These are phyloP conservation scores for Solenodon paradoxus DNA, from an alignment of 2,113 vertebrate species.

Conservation along the genomic window DNA sequence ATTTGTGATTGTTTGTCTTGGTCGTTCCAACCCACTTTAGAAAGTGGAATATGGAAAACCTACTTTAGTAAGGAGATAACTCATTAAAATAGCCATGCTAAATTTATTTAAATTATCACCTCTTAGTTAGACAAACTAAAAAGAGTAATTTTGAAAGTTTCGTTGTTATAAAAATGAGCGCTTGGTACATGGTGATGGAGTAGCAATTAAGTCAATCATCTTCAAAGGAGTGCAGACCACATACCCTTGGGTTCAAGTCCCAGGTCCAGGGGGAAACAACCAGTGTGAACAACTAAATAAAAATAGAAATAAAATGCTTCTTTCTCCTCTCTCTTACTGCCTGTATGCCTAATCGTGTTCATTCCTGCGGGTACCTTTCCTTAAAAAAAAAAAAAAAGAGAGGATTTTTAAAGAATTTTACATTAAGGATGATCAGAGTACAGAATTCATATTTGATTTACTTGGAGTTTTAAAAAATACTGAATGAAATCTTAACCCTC, in stretches of 20 bases:
- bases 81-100: background rate
- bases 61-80: background rate
- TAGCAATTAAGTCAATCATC: too few species aligned
- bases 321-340: too few species aligned
- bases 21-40: background rate
- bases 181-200: too few species aligned
- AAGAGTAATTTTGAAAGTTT: background rate
- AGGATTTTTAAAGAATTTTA: conserved; percentile 6
- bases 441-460: background rate
- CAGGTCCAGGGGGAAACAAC: too few species aligned
- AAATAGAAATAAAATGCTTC: too few species aligned
- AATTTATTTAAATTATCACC: background rate
- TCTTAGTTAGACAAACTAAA: background rate
- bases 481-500: background rate
- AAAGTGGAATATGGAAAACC: background rate
- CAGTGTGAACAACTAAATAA: too few species aligned
- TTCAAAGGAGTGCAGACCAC: too few species aligned
- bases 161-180: background rate
- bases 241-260: too few species aligned
- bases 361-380: too few species aligned
- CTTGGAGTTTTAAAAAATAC: conserved; percentile 17
- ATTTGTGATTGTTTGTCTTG: background rate
- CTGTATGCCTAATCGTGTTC: too few species aligned
- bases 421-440: background rate
- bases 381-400: too few species aligned